A percentile compares a stretch with the other conserved stretches of the same genome.
Conservation (phyloP, 2,797 vertebrate genomes). For the Catharus ustulatus region DNA sequence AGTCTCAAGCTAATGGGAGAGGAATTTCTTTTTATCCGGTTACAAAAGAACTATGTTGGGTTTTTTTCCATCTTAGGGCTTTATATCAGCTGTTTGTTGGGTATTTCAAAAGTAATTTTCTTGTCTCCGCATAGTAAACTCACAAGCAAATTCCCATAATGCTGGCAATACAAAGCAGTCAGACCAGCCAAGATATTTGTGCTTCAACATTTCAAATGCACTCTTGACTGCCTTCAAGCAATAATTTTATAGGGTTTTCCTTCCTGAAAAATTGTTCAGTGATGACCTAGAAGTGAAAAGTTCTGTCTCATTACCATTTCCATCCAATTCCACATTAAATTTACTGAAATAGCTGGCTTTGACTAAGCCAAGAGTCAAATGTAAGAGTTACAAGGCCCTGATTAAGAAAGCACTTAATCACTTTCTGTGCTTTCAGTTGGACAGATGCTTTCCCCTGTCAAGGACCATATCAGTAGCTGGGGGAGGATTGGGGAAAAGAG, state of each 20-base stretch:
- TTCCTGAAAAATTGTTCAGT: conserved; percentile 43
- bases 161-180: neutral
- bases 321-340: conserved; percentile 19
- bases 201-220: conserved; percentile 20
- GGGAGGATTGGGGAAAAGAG: conserved; percentile 33
- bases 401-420: conserved; percentile 61
- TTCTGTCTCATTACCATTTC: conserved; percentile 38
- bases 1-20: neutral
- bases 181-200: conserved; percentile 48
- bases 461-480: conserved; percentile 55
- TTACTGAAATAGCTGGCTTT: conserved; percentile 26
- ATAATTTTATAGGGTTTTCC: conserved; percentile 29
- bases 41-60: neutral
- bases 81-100: neutral
- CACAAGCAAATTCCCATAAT: conserved; percentile 27
- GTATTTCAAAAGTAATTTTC: conserved; percentile 35
- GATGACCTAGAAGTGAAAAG: conserved; percentile 49
- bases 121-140: conserved; percentile 30
- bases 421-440: conserved; percentile 25
- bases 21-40: neutral
- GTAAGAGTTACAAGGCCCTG: conserved; percentile 27
- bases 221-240: conserved; percentile 34
- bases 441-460: conserved; percentile 36
- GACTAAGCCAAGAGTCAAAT: conserved; percentile 22
- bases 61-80: neutral